Percentiles rank a stretch among this genome's conserved stretches.
Evolutionary conservation across 2,797 vertebrate genomes (phyloP).

Genomic region (Masticophis lateralis): DNA sequence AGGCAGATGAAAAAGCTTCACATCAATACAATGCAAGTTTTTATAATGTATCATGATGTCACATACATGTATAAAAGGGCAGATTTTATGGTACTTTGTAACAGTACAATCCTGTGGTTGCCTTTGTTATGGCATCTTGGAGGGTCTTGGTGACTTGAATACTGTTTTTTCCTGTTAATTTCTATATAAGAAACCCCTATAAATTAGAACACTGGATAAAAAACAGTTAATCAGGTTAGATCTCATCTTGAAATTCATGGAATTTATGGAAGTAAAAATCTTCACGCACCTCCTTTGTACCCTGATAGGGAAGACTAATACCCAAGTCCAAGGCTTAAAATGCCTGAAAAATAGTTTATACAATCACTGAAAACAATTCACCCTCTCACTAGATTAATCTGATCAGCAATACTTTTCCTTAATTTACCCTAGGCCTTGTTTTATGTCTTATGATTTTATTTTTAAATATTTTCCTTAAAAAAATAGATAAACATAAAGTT

Average conservation of each 20-base stretch:
- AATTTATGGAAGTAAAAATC: not conserved
- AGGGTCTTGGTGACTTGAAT: not conserved
- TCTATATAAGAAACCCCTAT: not conserved
- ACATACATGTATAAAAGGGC: not conserved
- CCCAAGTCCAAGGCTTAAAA: not conserved
- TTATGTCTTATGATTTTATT: not conserved
- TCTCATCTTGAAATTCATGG: not conserved
- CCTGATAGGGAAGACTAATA: not conserved
- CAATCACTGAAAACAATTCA: not conserved
- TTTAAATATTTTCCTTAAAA: not conserved
- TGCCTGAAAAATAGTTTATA: not conserved
- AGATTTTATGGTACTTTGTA: not conserved
- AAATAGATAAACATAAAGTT: not conserved
- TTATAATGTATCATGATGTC: not conserved
- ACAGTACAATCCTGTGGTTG: not conserved
- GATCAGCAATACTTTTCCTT: not conserved
- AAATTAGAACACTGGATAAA: not conserved
- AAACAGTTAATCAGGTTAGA: not conserved
- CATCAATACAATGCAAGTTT: not conserved
- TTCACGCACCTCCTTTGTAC: not conserved
- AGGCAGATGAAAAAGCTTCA: not conserved
- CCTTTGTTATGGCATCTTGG: not conserved
- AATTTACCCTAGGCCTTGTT: not conserved
- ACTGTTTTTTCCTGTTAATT: not conserved
- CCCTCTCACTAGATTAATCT: not conserved